Conservation (phyloP, 2,888 invertebrate genomes). For the Hirtodrosophila alboralis region DNA sequence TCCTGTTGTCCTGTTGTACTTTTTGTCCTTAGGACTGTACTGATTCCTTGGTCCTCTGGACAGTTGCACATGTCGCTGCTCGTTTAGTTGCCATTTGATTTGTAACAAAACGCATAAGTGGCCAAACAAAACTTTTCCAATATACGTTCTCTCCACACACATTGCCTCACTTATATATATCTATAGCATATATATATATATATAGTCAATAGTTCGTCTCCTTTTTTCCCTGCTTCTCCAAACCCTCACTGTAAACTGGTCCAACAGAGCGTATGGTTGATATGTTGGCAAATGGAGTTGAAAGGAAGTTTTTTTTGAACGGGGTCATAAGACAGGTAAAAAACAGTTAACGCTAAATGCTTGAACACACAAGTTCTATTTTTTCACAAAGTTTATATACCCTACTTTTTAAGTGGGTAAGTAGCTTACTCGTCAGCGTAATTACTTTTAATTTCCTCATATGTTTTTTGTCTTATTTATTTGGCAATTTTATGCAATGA, state of each 20-base stretch:
- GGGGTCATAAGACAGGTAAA: conserved; percentile 7
- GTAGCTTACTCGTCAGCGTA: no score
- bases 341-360: conserved; percentile 16
- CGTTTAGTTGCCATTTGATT: conserved; percentile 57
- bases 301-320: background rate
- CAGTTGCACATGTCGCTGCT: conserved; percentile 35
- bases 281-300: background rate
- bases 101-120: conserved; percentile 56
- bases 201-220: no score
- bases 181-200: no score
- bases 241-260: no score
- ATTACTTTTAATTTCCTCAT: no score
- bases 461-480: no score
- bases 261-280: background rate
- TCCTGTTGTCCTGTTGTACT: background rate
- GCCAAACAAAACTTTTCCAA: conserved; percentile 62
- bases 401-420: no score
- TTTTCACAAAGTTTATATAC: background rate
- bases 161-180: no score
- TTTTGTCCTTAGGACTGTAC: no score
- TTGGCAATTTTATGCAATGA: no score
- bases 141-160: conserved; percentile 32
- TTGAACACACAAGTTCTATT: background rate
- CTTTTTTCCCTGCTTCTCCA: no score
- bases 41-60: no score